Evolutionary conservation across 2,888 invertebrate genomes (phyloP), one percentile per base, ranked within the genome.

Genomic region (Melieria crassipennis): DNA sequence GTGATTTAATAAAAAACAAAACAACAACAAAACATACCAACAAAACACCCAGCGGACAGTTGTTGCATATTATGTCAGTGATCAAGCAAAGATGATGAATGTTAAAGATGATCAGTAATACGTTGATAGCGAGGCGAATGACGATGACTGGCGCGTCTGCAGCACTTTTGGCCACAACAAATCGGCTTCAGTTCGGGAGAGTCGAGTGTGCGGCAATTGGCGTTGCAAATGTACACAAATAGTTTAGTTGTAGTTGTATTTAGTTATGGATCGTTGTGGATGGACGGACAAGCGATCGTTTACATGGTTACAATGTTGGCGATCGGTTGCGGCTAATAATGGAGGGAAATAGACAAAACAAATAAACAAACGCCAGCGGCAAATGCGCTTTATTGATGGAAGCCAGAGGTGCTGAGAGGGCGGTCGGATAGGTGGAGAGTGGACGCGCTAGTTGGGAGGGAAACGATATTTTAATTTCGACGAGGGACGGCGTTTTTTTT

Each of bases 1-100:
- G 64, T 50, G 64, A 64, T 50, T 64, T 52, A 63, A 63, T 63
- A 46, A 63, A 63, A 63, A 30, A 30, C 30, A 30, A 30, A 30
- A 30, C 30, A 30, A 30, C 30, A 30, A 30, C 30, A 30, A 30
- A 30, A 30, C 30, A 30, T 30, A 30, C 30, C 30, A 30, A 3
- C 30, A 30, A 30, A 30, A 30, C 30, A 30, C 30, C 30, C 30
- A 30, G 30, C 30, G 30, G 30, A 30, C 30, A 30, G 30, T 30
- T 30, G 30, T 30, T 30, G 30, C 48, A 47, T 63, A 63, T 63
- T 63, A 63, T 63, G 62, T 63, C 62, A 61, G 66, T 57, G 57
- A 45, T 47, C 43, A 47, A 42, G 4, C 47, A 47, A 30, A 43
- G 7, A 16, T 67, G 45, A 11, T 52, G 52, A 52, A 7, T 5